Base-by-base conservation (phyloP, 2,113 vertebrate genomes). In the Deroptyus accipitrinus region DNA sequence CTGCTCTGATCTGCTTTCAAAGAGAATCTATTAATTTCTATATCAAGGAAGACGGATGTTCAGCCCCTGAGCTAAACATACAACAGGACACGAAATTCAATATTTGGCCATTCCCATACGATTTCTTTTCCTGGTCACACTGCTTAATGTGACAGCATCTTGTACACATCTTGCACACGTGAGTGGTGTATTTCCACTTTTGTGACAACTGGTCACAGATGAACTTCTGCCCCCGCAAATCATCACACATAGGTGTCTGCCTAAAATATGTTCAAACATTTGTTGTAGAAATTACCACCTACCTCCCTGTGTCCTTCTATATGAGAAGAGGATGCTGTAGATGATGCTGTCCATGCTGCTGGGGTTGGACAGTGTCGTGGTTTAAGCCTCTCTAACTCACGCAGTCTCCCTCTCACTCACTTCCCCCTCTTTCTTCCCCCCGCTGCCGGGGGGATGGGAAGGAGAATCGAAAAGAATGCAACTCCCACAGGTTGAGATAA, bases 21-120 rank as follows among this genome's bases (percentile, higher is more conserved):
- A 96, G 92, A 94, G 95, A 92, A 97, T 96, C 80, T 75, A 96
- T 97, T 92, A 92, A 95, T 83, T 94, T 94, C 84, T 85, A 6
- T 83, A 86, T 77, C 79, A 70, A 70, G 79, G 41, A 92, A 31
- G 41, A 76, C n/a, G 77, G 76, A 83, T 23, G 19, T 18, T 90
- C 75, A 92, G 44, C 28, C 54, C 41, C 54, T 90, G 79, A 93
- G 68, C 79, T 93, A 92, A 93, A 90, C 49, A 81, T 11, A 87
- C 67, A 92, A 79, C 18, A 86, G 49, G 85, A 92, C 28, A 57
- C 3, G 30, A 52, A 94, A 92, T 83, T 77, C 80, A 90, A 30
- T 54, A 67, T 67, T 86, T 80, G 80, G 72, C 31, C 18, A 10
- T 48, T 78, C n/a, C n/a, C n/a, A 46, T 17, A 62, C 2, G 8